Conservation (phyloP, 1,140 invertebrate genomes). For the Trichonephila clavata region DNA sequence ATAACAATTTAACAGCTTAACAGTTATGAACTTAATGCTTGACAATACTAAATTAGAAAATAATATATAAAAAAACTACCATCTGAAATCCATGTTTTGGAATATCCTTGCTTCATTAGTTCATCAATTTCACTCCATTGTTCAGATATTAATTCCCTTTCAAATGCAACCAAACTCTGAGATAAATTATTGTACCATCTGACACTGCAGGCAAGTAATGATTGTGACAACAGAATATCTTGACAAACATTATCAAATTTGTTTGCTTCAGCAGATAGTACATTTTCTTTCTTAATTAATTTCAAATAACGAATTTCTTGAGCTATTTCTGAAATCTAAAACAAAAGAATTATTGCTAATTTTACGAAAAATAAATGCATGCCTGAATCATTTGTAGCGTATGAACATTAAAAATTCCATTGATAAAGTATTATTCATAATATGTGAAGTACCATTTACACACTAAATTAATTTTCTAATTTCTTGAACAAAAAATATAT, state of each 20-base stretch:
- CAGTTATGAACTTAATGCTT: too few species aligned
- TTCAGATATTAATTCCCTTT: constrained; percentile 25
- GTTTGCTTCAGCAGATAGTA: not conserved
- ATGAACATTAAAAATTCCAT: not conserved
- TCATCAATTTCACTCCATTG: constrained; percentile 34
- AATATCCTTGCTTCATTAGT: constrained; percentile 3
- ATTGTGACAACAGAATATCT: constrained; percentile 14
- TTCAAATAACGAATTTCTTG: constrained; percentile 49
- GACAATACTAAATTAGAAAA: too few species aligned
- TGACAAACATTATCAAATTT: not conserved
- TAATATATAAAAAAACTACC: constrained; percentile 13
- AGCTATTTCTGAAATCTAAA: constrained; percentile 44
- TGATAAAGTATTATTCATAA: not conserved
- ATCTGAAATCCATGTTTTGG: constrained; percentile 39
- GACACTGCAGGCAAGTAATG: constrained; percentile 39
- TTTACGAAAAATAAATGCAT: not conserved
- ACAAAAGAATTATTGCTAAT: not conserved
- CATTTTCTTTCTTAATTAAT: constrained; percentile 2
- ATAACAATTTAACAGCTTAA: too few species aligned
- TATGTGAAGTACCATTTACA: not conserved
- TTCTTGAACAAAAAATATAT: too few species aligned
- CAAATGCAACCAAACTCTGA: constrained; percentile 46
- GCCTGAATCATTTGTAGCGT: not conserved
- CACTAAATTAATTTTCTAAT: too few species aligned
- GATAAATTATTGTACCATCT: constrained; percentile 57